Percentiles rank a stretch among this genome's conserved stretches.
Conservation (phyloP, 2,888 invertebrate genomes). For the Tipula vernalis region DNA sequence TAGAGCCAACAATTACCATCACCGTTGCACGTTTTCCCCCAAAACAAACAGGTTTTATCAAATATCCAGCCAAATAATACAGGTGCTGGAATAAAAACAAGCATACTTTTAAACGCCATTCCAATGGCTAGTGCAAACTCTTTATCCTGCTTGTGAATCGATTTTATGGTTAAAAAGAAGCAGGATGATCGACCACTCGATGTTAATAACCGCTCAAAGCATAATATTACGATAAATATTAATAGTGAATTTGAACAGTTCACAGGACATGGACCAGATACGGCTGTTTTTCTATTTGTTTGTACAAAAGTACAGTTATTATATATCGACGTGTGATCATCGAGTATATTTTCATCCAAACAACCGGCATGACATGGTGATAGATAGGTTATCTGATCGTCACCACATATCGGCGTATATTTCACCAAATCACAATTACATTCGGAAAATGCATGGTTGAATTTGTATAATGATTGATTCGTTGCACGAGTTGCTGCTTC, state of each 20-base stretch:
- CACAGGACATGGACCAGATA: conserved; percentile 41
- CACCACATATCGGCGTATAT: conserved; percentile 52
- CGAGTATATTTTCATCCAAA: conserved; percentile 23
- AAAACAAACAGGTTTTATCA: neutral
- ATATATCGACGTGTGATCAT: conserved; percentile 20
- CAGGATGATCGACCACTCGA: neutral
- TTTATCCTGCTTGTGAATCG: conserved; percentile 46
- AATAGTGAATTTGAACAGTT: conserved; percentile 51
- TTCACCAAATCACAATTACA: conserved; percentile 50
- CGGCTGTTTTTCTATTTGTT: conserved; percentile 29
- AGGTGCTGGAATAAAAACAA: neutral
- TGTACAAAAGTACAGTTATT: conserved; percentile 39
- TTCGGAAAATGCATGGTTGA: conserved; percentile 18
- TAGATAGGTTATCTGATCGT: conserved; percentile 43
- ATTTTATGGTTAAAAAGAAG: neutral
- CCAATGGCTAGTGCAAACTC: conserved; percentile 47
- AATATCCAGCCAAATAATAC: neutral
- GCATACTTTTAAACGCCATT: conserved; percentile 44
- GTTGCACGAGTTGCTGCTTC: conserved; percentile 28
- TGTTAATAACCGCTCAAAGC: neutral
- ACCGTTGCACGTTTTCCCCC: neutral
- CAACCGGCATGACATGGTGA: conserved; percentile 64
- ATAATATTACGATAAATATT: conserved; percentile 47
- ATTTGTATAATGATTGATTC: conserved; percentile 32
- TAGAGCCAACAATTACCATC: neutral